Conservation (phyloP, 2,888 invertebrate species). For the Arge pagana region DNA sequence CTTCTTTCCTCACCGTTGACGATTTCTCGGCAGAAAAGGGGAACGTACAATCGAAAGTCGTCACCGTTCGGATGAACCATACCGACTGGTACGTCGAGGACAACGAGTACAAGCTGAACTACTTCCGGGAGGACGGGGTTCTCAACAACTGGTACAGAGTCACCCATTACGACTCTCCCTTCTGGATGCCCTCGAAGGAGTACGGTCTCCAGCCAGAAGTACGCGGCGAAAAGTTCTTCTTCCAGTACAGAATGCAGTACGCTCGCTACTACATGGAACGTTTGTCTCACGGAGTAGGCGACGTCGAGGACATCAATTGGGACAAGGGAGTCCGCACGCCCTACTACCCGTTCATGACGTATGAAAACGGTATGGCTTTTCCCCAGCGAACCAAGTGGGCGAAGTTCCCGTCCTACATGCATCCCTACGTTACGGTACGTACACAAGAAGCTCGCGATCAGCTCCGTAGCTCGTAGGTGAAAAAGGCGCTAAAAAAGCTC, state of each 20-base stretch:
- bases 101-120: slow-evolving; percentile 65
- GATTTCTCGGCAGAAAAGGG: no score
- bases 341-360: slow-evolving; percentile 64
- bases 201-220: slow-evolving; percentile 53
- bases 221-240: slow-evolving; percentile 60
- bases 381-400: slow-evolving; percentile 57
- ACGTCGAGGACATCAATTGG: slow-evolving; percentile 60
- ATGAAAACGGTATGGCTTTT: slow-evolving; percentile 63
- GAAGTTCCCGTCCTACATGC: slow-evolving; percentile 42
- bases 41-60: no score
- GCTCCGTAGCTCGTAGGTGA: not conserved
- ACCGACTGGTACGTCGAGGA: slow-evolving; percentile 63
- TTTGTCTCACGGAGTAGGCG: slow-evolving; percentile 61
- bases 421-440: slow-evolving; percentile 37
- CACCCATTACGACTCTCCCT: slow-evolving; percentile 67
- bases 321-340: slow-evolving; percentile 59
- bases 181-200: slow-evolving; percentile 65
- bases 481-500: slow-evolving; percentile 10
- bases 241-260: slow-evolving; percentile 59
- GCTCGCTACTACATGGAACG: slow-evolving; percentile 63
- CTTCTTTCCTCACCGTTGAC: no score
- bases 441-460: not conserved
- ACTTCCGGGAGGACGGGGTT: slow-evolving; percentile 74
- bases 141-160: slow-evolving; percentile 70
- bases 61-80: no score